Evolutionary conservation across 2,888 invertebrate species (phyloP).

Genomic region (Drosophila longiperda): DNA sequence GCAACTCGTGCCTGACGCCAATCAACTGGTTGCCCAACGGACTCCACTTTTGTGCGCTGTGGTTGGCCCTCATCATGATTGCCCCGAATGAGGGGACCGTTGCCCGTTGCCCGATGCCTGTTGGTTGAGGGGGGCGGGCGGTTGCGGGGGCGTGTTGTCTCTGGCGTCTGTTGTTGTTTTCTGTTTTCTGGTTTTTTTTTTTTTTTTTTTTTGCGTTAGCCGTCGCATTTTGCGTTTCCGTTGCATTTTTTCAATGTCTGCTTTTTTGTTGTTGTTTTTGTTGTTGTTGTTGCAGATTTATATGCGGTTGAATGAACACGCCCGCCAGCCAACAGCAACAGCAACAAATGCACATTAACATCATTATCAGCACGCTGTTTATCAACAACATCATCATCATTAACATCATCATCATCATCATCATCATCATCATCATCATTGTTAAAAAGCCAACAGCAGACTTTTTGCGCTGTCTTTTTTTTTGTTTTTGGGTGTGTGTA

Average conservation of each 20-base stretch:
- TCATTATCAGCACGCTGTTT: slow-evolving; percentile 22
- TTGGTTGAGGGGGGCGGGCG: background rate
- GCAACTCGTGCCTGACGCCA: slow-evolving; percentile 67
- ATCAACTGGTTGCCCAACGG: slow-evolving; percentile 74
- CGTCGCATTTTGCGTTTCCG: slow-evolving; percentile 73
- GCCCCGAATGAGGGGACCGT: background rate
- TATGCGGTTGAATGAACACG: slow-evolving; percentile 83
- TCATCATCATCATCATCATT: slow-evolving; percentile 13
- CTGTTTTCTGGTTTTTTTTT: slow-evolving; percentile 9
- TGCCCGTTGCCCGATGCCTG: too few species aligned
- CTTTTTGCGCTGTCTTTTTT: slow-evolving; percentile 22
- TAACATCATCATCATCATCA: slow-evolving; percentile 12
- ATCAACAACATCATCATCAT: slow-evolving; percentile 12
- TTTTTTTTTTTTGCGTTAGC: slow-evolving; percentile 32
- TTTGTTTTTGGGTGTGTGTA: slow-evolving; percentile 23
- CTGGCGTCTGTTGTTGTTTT: slow-evolving; percentile 6
- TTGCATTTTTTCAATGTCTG: slow-evolving; percentile 63
- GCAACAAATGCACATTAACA: slow-evolving; percentile 49
- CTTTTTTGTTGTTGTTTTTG: slow-evolving; percentile 26
- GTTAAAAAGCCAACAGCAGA: slow-evolving; percentile 8
- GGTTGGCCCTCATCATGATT: slow-evolving; percentile 7
- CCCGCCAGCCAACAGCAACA: slow-evolving; percentile 66
- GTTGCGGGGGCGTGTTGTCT: background rate
- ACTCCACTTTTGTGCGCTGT: slow-evolving; percentile 29
- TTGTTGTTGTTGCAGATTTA: slow-evolving; percentile 75